phyloP scores from a whole-genome alignment of 35 echinoderm and acorn worm genomes.

The Lytechinus pictus region DNA sequence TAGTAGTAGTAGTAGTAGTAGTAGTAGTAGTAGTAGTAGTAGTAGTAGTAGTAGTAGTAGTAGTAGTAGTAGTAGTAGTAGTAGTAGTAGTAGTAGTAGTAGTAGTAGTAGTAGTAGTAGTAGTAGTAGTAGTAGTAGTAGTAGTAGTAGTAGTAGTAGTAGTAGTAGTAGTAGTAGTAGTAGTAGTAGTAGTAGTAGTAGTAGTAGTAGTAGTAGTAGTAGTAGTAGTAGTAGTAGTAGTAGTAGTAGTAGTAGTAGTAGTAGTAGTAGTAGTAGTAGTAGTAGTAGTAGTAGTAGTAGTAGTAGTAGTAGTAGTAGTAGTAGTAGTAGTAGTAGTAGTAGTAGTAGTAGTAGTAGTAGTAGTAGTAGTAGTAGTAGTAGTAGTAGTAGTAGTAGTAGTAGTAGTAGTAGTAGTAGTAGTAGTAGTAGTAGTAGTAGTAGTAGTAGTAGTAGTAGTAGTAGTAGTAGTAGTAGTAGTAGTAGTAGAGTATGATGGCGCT shows the following conservation, averaged over 20 bases:
- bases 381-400: neutral
- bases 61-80: too few species aligned
- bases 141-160: too few species aligned
- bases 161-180: neutral
- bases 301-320: neutral
- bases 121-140: too few species aligned
- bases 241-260: neutral
- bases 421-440: neutral
- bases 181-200: neutral
- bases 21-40: too few species aligned
- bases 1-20: too few species aligned
- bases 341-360: neutral
- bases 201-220: neutral
- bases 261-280: neutral
- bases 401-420: slow-evolving; percentile 8
- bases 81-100: too few species aligned
- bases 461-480: slow-evolving; percentile 40
- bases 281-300: neutral
- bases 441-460: too few species aligned
- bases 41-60: too few species aligned
- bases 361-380: neutral
- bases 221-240: neutral
- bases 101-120: too few species aligned
- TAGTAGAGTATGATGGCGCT: slow-evolving; percentile 31
- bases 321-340: slow-evolving; percentile 6